Base-by-base conservation (phyloP, 2,888 invertebrate genomes). In the Apoda limacodes region DNA sequence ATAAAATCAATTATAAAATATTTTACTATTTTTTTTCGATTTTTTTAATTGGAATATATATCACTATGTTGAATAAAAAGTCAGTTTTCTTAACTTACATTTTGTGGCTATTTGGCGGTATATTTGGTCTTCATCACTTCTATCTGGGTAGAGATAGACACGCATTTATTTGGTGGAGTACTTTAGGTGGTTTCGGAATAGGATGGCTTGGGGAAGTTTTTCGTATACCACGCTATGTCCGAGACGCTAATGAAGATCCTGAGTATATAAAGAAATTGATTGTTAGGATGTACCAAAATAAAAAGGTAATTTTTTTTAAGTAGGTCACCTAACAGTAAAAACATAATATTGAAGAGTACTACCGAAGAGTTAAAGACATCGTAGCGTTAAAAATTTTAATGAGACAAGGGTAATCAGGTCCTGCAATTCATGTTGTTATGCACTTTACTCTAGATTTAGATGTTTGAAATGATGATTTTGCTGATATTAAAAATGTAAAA, bases 131-230 rank as follows among this genome's bases (percentile, higher is more conserved):
- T 4, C 98, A 98, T 68, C 94, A 96, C 60, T 86, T 97, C 52
- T 98, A 98, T 68, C 76, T 98, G 40, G 85, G 88, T 30, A 83
- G 97, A 33, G 94, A 96, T 65, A 83, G 88, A 12, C 98, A 98
- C 50, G 97, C 93, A 0, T 92, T 97, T 57, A 82, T 95, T 1
- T 94, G 92, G 86, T 92, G 92, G 87, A 88, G 88, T 35, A 93
- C 94, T 0, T 69, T 93, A 10, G 95, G 92, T 1, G 95, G 95
- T 3, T 93, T 92, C 55, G 92, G 93, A 1, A 54, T 92, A 9
- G 96, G 96, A 5, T 95, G 95, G 92, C 48, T 97, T 1, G 82
- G 89, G 5, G 98, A 98, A 62, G 62, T 94, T 2, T 91, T 92
- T 49, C 84, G 87, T 40, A 89, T 98, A 33, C 93, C 93, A 1